Evolutionary conservation across 2,113 vertebrate species (phyloP), one percentile per base, ranked within the genome.

Genomic region (Anser cygnoides): DNA sequence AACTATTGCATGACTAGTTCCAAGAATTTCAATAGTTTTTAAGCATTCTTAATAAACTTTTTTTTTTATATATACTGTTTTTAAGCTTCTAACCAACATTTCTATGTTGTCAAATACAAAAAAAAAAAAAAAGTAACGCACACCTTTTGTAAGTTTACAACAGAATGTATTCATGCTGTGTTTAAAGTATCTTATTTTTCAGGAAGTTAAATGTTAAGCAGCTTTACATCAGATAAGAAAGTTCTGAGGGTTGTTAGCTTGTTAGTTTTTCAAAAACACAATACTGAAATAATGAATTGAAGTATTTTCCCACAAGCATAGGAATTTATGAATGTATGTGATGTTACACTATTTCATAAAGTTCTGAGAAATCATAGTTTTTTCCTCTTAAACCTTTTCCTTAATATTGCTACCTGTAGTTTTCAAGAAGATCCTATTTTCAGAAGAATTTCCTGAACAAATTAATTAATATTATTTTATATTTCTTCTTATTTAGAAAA

Each of bases 151-250:
- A 21, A 49, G 3, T 72, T 21, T 72, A 31, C 10, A 84, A 8
- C 3, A 25, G 8, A 10, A n/a, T 26, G 7, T 59, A 55, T 33
- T 7, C 16, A 84, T 66, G 16, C 1, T 5, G 52, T 6, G 16
- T 58, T 85, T 44, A 57, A 73, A 73, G 19, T 41, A 57, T 26
- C 13, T 46, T 57, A 11, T 59, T 73, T 81, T 10, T 92, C 31
- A 52, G 23, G 46, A 66, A 54, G 10, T 62, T 31, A 66, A 37
- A 71, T 66, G 77, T 74, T 59, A 74, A 74, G 17, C 1, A 74
- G 3, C 11, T 84, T 1, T 39, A 43, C 6, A 16, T 66, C 3
- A 55, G 3, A 16, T 14, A 73, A n/a, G 0, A 4, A 37, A 31
- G 25, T 68, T 65, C 2, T 46, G 3, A 8, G 9, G 7, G 3